Evolutionary conservation across 2,113 vertebrate genomes (phyloP).

Genomic region (Poeciliopsis retropinna): DNA sequence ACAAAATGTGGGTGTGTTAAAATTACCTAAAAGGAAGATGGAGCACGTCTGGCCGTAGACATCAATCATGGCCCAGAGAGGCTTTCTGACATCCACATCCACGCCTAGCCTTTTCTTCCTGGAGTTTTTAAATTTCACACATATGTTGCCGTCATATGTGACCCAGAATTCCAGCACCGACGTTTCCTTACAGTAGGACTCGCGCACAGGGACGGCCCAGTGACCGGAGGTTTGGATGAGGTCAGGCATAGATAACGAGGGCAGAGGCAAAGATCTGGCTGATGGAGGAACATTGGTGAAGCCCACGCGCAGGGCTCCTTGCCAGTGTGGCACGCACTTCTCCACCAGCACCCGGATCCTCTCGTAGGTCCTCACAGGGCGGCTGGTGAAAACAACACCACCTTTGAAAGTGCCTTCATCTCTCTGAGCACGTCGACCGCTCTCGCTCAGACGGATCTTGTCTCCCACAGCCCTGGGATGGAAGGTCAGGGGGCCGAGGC

Average conservation of each 20-base stretch:
- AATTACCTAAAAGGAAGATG: constrained; percentile 81
- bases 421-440: constrained; percentile 56
- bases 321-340: constrained; percentile 51
- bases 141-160: constrained; percentile 58
- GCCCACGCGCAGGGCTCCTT: constrained; percentile 83
- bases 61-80: constrained; percentile 87
- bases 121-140: constrained; percentile 13
- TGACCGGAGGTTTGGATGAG: constrained; percentile 73
- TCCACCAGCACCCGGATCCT: constrained; percentile 76
- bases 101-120: constrained; percentile 15
- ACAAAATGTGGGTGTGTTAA: not conserved
- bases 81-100: constrained; percentile 56
- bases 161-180: constrained; percentile 83
- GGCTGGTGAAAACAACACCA: constrained; percentile 85
- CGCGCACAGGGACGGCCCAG: constrained; percentile 71
- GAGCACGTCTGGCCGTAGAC: constrained; percentile 84
- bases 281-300: constrained; percentile 82
- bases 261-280: constrained; percentile 69
- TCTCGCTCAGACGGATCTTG: constrained; percentile 69
- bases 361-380: constrained; percentile 72
- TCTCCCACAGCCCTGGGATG: constrained; percentile 73
- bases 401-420: constrained; percentile 65
- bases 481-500: constrained; percentile 76
- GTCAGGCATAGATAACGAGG: constrained; percentile 79
- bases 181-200: constrained; percentile 36